phyloP scores from a whole-genome alignment of 2,888 invertebrate species.

The Nephrotoma flavescens region DNA sequence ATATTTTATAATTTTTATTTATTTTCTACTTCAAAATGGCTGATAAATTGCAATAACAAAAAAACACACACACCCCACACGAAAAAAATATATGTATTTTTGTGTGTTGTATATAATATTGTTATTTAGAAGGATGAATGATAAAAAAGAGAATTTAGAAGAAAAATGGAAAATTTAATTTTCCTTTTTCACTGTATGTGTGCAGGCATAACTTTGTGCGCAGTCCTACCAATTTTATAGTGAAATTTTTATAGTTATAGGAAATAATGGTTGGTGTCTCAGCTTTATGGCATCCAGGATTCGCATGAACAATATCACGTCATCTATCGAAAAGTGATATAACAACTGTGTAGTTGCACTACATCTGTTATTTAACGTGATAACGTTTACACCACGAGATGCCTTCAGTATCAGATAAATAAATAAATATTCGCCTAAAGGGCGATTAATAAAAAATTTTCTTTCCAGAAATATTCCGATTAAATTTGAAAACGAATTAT shows the following conservation, averaged over 20 bases:
- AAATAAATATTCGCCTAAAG: too few species aligned
- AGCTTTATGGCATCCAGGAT: not conserved
- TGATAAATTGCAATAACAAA: constrained; percentile 3
- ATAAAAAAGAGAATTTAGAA: not conserved
- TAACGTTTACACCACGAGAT: too few species aligned
- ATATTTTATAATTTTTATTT: not conserved
- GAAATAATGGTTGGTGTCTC: not conserved
- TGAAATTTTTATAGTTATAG: not conserved
- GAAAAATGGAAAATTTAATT: not conserved
- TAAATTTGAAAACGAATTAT: too few species aligned
- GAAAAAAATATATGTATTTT: not conserved
- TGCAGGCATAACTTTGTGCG: not conserved
- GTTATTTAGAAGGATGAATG: not conserved
- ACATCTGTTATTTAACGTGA: too few species aligned
- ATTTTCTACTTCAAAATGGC: not conserved
- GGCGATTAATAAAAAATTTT: too few species aligned
- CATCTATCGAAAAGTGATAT: not conserved
- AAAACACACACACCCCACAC: constrained; percentile 1
- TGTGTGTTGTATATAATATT: not conserved
- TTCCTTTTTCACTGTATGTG: not conserved
- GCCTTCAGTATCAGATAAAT: too few species aligned
- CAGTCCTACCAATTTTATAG: not conserved
- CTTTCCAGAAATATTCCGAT: too few species aligned
- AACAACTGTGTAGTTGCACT: too few species aligned
- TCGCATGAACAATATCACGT: too few species aligned